Evolutionary conservation across 2,113 vertebrate genomes (phyloP).

Genomic region (Leucoraja erinaceus): DNA sequence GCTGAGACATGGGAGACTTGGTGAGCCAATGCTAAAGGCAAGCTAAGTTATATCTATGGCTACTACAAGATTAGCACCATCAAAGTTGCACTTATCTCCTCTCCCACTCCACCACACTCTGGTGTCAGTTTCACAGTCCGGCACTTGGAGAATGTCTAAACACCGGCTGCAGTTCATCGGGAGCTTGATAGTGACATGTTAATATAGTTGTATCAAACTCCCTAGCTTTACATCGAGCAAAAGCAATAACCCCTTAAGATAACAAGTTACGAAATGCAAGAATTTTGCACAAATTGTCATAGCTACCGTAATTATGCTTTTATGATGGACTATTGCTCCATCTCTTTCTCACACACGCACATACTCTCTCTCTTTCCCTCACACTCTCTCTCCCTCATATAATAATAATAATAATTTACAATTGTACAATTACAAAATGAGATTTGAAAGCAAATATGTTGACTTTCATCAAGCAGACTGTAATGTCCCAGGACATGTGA

Average conservation of each 20-base stretch:
- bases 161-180: conserved; percentile 1
- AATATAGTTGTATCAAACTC: background rate
- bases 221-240: background rate
- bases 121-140: too few species aligned
- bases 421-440: too few species aligned
- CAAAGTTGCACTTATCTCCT: conserved; percentile 12
- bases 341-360: too few species aligned
- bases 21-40: background rate
- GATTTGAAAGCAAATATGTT: background rate
- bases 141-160: background rate
- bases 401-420: background rate
- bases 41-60: background rate
- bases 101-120: background rate
- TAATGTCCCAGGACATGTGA: background rate
- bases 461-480: background rate
- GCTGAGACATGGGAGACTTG: conserved; percentile 10
- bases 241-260: background rate
- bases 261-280: background rate
- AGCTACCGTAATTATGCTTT: background rate
- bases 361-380: background rate
- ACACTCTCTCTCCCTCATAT: background rate
- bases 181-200: background rate
- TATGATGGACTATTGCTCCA: background rate
- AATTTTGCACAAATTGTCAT: background rate
- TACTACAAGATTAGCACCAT: conserved; percentile 8